Evolutionary conservation across 2,888 invertebrate genomes (phyloP), one percentile per base, ranked within the genome.

Genomic region (Nymphalis polychloros): DNA sequence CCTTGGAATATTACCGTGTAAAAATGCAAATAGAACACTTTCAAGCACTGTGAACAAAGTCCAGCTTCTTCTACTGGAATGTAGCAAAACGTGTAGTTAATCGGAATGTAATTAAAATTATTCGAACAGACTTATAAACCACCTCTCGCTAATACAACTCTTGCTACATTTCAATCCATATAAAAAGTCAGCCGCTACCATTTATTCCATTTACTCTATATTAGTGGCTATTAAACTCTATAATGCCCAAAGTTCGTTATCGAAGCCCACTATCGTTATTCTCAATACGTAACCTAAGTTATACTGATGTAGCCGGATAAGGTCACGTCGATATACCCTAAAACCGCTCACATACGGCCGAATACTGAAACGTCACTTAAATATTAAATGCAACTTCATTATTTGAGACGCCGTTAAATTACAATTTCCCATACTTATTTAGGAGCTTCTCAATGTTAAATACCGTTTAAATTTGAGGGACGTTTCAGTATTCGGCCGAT

Each of bases 301-400:
- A 84, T 79, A 84, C 78, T 83, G 78, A 83, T 79, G 86, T 88
- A 89, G 89, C 86, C 87, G 88, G 89, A 88, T 84, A 82, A 84
- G 84, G 83, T 84, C 84, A 81, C 80, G 81, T 76, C 79, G 79
- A 81, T 79, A 79, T 84, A 86, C 86, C 88, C 86, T 89, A 84
- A 81, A 78, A 79, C 86, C 84, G 82, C 80, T 84, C 85, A 83
- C 80, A 75, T 74, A n/a, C n/a, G n/a, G n/a, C n/a, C n/a, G n/a
- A n/a, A n/a, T n/a, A n/a, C n/a, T n/a, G n/a, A n/a, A n/a, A n/a
- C n/a, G n/a, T n/a, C n/a, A n/a, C n/a, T n/a, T n/a, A n/a, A n/a
- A n/a, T n/a, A n/a, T n/a, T n/a, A n/a, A n/a, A n/a, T n/a, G n/a
- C n/a, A n/a, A n/a, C n/a, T n/a, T n/a, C n/a, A n/a, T n/a, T n/a